Evolutionary conservation across 2,797 vertebrate species (phyloP), one percentile per base, ranked within the genome.

Genomic region (Kryptolebias ocellatus): DNA sequence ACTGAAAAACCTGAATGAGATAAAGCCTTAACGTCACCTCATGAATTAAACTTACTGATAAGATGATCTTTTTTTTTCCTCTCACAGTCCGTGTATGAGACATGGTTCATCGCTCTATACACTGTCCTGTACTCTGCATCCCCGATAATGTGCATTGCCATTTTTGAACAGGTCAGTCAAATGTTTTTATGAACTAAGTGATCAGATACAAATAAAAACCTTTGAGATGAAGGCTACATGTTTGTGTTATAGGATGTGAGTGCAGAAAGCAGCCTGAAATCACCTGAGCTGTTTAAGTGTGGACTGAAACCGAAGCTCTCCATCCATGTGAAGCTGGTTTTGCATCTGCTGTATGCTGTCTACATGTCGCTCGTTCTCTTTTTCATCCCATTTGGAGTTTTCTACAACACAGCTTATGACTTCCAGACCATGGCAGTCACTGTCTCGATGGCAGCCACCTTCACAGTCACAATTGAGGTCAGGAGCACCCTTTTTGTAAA

Each of bases 51-150:
- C 37, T 11, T 39, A 10, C 37, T 39, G 5, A 53, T 27, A 3
- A 69, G 49, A 1, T 11, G 44, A 14, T 2, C 5, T 14, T 16
- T 45, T 28, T 24, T 20, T 1, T 45, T 64, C 24, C 55, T 80
- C 53, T 84, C 65, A n/a, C 90, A 99, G 97, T 90, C 93, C 6
- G 79, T 97, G 49, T 95, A 96, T 0, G 98, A 99, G 78, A 90
- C 91, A 10, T 99, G 98, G 98, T 98, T 96, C 91, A 94, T 99
- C 10, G 92, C 93, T 0, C 67, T 97, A 31, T 99, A 96, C 89
- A 96, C 95, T 3, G 80, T 94, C 52, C 67, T 95, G 14, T 98
- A 97, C 86, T 95, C 94, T 1, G 80, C 94, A 0, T 42, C 70
- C 5, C 96, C 96, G 0, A 54, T 95, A 24, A 78, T 98, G 65